Evolutionary conservation across 1,140 invertebrate genomes (phyloP), one percentile per base, ranked within the genome.

Genomic region (Gryon sp.): DNA sequence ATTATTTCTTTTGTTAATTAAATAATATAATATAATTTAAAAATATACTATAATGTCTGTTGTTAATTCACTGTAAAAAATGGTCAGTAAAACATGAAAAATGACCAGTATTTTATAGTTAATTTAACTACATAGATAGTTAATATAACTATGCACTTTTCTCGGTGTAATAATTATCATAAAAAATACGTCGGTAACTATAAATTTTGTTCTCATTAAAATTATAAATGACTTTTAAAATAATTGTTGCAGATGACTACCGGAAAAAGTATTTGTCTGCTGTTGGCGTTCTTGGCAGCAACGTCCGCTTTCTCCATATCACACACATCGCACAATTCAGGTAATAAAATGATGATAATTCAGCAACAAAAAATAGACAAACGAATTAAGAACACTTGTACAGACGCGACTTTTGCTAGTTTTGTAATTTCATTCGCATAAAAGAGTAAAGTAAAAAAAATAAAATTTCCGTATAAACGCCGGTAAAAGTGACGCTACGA

Each of bases 221-320:
- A n/a, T n/a, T n/a, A n/a, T n/a, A n/a, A 28, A 46, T 34, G 24
- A 28, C 5, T 5, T 15, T 59, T 60, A 30, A 40, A 19, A 15
- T 62, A 40, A 62, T 77, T 66, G 34, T 84, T 82, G 18, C 82
- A 88, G 86, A 88, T 88, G 87, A 70, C 81, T 82, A 75, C 76
- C 76, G 55, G 72, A 76, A 87, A 83, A 60, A 72, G 59, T 68
- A 55, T 84, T 53, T 82, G 82, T 80, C 78, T 85, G 53, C 65
- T 87, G 41, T 48, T 88, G 69, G 78, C 81, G 57, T 81, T 86
- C 24, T 63, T 82, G 20, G 78, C 82, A 53, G 65, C 72, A 55
- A 79, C 82, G 55, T 83, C 78, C 40, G 82, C 81, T 60, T 82
- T 84, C 69, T 82, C 86, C 34, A 40, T 82, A 52, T 80, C 75